Evolutionary conservation across 2,797 vertebrate species (phyloP), one percentile per base, ranked within the genome.

Genomic region (Lithobates pipiens): DNA sequence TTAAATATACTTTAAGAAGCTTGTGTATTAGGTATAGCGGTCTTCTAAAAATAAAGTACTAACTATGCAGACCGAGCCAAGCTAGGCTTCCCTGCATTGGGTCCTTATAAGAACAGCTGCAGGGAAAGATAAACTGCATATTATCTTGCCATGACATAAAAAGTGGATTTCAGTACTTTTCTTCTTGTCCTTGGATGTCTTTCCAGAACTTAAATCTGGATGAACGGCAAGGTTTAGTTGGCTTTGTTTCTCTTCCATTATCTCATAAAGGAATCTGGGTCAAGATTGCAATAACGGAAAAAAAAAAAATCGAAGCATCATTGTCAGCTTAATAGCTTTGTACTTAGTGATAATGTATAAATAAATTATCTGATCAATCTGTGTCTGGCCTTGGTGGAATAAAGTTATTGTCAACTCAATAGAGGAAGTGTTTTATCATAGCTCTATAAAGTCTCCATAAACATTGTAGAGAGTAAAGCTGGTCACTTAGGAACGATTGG

Each of bases 251-350:
- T 15, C 42, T 70, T 80, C 25, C 65, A 80, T 80, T 80, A 80
- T 70, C 77, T 80, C 65, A 70, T 80, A 70, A 50, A 69, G 67
- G 5, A 80, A 80, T 54, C 42, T 70, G 27, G 27, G 46, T 80
- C 77, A 80, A 68, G 18, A 67, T 16, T 32, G 63, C 39, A 50
- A 63, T 13, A 82, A 25, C 54, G 61, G 68, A 10, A 72, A 16
- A 50, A 32, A 72, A 72, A 72, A 23, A 68, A 72, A 23, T 65
- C n/a, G 46, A 54, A 80, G 42, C 18, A 44, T 44, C 61, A 44
- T 39, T 78, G 76, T n/a, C 61, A 67, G 76, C 15, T 78, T 67
- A 67, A 78, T 67, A 78, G 34, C 61, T 68, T 34, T 80, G 46
- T 34, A 32, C 77, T 70, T 32, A 50, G 68, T 10, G 16, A 27